phyloP scores from a whole-genome alignment of 2,113 vertebrate species.

The Oenanthe oenanthe region DNA sequence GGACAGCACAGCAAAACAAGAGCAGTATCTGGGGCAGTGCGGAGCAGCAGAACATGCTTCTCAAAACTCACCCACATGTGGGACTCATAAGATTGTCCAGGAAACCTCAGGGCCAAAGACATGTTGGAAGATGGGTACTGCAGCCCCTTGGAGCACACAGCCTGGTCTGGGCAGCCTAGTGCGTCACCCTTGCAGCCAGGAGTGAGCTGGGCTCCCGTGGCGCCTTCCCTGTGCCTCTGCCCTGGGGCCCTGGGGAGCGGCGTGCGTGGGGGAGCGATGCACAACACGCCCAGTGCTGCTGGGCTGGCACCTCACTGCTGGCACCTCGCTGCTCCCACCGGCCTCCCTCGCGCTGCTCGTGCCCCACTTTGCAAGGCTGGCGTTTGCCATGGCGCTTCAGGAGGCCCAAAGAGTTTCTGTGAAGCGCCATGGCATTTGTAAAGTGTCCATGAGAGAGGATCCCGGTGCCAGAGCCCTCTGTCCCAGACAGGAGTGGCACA shows the following conservation, averaged over 20 bases:
- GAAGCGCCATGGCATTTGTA: fast-evolving
- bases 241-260: not conserved
- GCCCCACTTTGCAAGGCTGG: not conserved
- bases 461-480: fast-evolving
- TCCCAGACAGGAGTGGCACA: fast-evolving
- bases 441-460: fast-evolving
- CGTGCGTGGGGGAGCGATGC: not conserved
- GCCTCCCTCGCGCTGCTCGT: fast-evolving
- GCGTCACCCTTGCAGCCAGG: not conserved
- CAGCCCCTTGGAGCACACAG: fast-evolving
- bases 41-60: fast-evolving
- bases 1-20: not conserved
- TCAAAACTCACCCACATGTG: fast-evolving
- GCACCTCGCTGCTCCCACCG: not conserved
- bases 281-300: not conserved
- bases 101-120: not conserved
- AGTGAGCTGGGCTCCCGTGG: not conserved
- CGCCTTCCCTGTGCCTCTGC: not conserved
- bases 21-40: not conserved
- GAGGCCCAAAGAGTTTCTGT: not conserved
- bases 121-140: fast-evolving
- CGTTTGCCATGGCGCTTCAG: fast-evolving
- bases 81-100: fast-evolving
- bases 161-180: fast-evolving
- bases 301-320: not conserved